phyloP scores from a whole-genome alignment of 2,113 vertebrate species.

The Pedetes capensis region DNA sequence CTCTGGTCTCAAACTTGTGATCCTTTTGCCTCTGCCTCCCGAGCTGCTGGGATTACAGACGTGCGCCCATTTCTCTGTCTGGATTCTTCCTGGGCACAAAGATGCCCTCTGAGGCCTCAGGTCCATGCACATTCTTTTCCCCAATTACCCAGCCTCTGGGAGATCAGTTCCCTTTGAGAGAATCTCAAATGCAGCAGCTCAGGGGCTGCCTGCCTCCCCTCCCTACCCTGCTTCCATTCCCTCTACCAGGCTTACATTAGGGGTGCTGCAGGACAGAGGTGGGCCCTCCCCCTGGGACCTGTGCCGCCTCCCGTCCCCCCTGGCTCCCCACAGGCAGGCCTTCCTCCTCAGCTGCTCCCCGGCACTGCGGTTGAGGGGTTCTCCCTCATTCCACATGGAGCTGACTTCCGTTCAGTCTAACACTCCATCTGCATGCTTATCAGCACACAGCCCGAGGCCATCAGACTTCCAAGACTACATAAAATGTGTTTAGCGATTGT shows the following conservation, averaged over 20 bases:
- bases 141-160: background rate
- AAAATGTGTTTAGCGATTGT: conserved; percentile 68
- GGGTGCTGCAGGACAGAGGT: background rate
- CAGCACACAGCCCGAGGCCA: background rate
- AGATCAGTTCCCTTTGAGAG: background rate
- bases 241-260: background rate
- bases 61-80: rapidly evolving
- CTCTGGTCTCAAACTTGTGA: background rate
- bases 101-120: background rate
- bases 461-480: conserved; percentile 64
- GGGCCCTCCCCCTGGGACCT: too few relatives aligned
- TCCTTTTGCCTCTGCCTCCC: background rate
- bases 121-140: too few relatives aligned
- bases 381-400: too few relatives aligned
- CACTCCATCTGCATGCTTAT: background rate
- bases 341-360: background rate
- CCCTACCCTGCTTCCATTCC: background rate
- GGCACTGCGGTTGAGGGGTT: background rate
- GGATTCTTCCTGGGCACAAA: background rate
- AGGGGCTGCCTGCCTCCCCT: background rate
- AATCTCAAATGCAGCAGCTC: background rate
- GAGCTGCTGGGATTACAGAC: background rate
- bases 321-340: rapidly evolving
- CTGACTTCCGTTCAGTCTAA: rapidly evolving
- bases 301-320: rapidly evolving